These are phyloP conservation scores for Drosophila buzzatii DNA, from an alignment of 2,888 invertebrate genomes.

Conservation along the genomic window DNA sequence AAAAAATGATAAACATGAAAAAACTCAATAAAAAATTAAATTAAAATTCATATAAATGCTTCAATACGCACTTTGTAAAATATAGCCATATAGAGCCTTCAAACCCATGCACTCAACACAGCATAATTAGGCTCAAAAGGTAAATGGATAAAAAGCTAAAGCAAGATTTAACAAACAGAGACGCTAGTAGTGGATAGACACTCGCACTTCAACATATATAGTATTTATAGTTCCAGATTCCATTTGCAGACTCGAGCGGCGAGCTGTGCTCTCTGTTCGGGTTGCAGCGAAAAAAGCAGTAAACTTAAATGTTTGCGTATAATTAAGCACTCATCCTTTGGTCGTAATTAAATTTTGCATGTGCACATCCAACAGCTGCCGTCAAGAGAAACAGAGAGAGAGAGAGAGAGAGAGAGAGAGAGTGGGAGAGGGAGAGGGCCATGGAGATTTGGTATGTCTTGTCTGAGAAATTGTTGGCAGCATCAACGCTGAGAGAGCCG, in stretches of 20 bases:
- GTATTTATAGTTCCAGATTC: slow-evolving; percentile 31
- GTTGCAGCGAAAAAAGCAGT: slow-evolving; percentile 67
- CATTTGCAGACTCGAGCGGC: slow-evolving; percentile 9
- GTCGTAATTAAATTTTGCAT: slow-evolving; percentile 85
- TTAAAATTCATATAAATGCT: too few species aligned
- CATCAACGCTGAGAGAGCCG: slow-evolving; percentile 36
- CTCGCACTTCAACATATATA: background rate
- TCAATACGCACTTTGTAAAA: too few species aligned
- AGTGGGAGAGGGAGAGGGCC: too few species aligned
- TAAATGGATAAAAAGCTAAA: slow-evolving; percentile 41
- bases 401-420: too few species aligned
- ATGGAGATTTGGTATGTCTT: background rate
- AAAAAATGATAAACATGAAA: too few species aligned
- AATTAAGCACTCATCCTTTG: slow-evolving; percentile 85
- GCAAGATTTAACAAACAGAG: slow-evolving; percentile 37
- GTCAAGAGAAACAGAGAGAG: slow-evolving; percentile 1
- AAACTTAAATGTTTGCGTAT: slow-evolving; percentile 85
- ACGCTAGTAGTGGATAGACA: background rate
- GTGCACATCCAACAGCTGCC: slow-evolving; percentile 82
- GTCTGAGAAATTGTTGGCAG: slow-evolving; percentile 43
- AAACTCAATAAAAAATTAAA: too few species aligned
- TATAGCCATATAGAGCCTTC: background rate
- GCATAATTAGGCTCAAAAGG: slow-evolving; percentile 60
- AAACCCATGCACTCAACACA: background rate
- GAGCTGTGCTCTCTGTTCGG: slow-evolving; percentile 14